Base-by-base conservation (phyloP, 2,113 vertebrate species). In the Taxidea taxus region DNA sequence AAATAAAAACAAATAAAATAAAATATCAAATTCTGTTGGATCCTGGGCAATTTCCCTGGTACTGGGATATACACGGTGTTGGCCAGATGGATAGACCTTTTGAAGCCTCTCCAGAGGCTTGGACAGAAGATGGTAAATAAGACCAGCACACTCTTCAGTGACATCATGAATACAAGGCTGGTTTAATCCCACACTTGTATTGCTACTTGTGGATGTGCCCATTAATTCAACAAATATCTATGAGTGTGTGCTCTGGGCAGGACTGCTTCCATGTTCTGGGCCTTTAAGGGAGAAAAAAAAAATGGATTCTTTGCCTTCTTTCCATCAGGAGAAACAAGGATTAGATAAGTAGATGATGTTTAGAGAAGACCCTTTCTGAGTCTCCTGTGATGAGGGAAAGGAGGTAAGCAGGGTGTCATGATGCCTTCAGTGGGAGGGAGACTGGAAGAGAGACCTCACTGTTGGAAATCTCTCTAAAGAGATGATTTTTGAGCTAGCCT, bases 381-480 rank as follows among this genome's bases (percentile, higher is more conserved):
- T 29, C 42, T 11, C 6, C 2, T 3, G 27, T 11, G 16, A n/a
- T 10, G 16, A 56, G 21, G 12, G 49, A 70, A 74, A 23, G 39
- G 54, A 11, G 16, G 29, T 34, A 18, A 21, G 8, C 2, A 42
- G 39, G 37, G 18, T 0, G 18, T 2, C 8, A 1, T 4, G n/a
- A 15, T 11, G 4, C 2, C 23, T 44, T 49, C n/a, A 10, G 1
- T 3, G 39, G 25, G 20, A 42, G 39, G 4, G 13, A 2, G 16
- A 3, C 3, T 4, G 0, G 2, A 18, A 0, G 10, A 14, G 56
- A 56, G 25, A n/a, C 0, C 6, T 4, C 3, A 0, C 0, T 6
- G 13, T 16, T 27, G 15, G 68, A 47, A 27, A 31, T 16, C 34
- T 87, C 13, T 74, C 70, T 66, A 49, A 58, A 78, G 25, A 51